Conservation (phyloP, 2,888 invertebrate species). For the Hydroisotoma schaefferi region DNA sequence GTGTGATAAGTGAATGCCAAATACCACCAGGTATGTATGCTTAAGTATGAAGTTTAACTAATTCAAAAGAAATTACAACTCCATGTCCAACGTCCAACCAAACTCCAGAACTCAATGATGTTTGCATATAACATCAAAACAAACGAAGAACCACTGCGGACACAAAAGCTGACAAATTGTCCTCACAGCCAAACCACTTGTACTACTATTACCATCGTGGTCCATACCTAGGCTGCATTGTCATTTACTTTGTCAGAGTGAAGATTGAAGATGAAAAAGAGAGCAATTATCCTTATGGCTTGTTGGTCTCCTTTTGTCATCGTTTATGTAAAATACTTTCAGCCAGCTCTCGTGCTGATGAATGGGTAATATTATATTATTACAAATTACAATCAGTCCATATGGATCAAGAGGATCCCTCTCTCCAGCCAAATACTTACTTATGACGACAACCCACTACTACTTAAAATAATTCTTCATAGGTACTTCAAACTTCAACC, state of each 20-base stretch:
- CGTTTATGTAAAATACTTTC: constrained; percentile 10
- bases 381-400: constrained; percentile 3
- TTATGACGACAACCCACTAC: background rate
- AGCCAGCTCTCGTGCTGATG: constrained; percentile 13
- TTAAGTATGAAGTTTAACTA: no score
- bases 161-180: constrained; percentile 6
- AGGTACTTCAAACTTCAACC: no score
- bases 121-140: background rate
- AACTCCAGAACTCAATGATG: no score
- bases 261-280: constrained; percentile 17
- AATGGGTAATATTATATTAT: constrained; percentile 9
- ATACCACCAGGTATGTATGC: no score
- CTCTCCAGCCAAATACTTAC: background rate
- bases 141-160: background rate
- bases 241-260: background rate
- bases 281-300: constrained; percentile 32
- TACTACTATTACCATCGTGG: no score
- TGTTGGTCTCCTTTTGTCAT: constrained; percentile 15
- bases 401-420: constrained; percentile 12
- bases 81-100: no score
- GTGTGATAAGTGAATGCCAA: no score
- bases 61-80: no score
- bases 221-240: background rate
- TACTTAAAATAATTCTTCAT: background rate
- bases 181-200: no score